Percentiles rank a stretch among this genome's conserved stretches.
phyloP scores from a whole-genome alignment of 2,797 vertebrate genomes.

The Halcyon badia region DNA sequence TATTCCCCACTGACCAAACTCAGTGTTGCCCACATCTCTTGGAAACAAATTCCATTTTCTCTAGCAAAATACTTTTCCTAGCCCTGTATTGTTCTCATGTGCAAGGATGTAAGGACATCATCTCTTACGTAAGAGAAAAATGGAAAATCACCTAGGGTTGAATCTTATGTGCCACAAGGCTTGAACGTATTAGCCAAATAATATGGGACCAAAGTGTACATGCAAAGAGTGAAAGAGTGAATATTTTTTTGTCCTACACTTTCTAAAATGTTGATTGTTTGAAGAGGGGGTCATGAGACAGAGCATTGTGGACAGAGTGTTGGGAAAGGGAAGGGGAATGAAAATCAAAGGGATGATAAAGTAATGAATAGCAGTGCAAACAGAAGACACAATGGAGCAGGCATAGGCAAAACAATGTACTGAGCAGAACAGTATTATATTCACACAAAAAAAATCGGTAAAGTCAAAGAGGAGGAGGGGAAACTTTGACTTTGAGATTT shows the following conservation, averaged over 20 bases:
- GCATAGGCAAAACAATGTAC: not conserved
- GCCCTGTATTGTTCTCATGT: not conserved
- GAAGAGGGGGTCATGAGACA: not conserved
- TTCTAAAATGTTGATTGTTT: not conserved
- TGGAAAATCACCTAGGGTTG: not conserved
- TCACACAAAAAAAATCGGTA: not conserved
- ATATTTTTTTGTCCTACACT: slow-evolving; percentile 11
- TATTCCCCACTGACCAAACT: not conserved
- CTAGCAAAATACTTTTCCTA: not conserved
- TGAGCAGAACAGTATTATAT: not conserved
- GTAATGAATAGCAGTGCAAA: slow-evolving; percentile 26
- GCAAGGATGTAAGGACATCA: not conserved
- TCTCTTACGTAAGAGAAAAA: not conserved
- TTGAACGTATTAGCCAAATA: not conserved
- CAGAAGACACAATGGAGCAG: not conserved
- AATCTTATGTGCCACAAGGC: fast-evolving
- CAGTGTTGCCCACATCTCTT: not conserved
- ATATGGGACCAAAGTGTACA: not conserved
- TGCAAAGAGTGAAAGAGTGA: not conserved
- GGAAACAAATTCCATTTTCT: not conserved
- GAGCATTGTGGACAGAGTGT: not conserved
- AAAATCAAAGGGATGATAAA: not conserved
- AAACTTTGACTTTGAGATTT: slow-evolving; percentile 7
- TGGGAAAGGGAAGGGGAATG: not conserved
- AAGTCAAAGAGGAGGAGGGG: slow-evolving; percentile 4